Base-by-base conservation (phyloP, 2,113 vertebrate genomes). In the Struthidea cinerea region DNA sequence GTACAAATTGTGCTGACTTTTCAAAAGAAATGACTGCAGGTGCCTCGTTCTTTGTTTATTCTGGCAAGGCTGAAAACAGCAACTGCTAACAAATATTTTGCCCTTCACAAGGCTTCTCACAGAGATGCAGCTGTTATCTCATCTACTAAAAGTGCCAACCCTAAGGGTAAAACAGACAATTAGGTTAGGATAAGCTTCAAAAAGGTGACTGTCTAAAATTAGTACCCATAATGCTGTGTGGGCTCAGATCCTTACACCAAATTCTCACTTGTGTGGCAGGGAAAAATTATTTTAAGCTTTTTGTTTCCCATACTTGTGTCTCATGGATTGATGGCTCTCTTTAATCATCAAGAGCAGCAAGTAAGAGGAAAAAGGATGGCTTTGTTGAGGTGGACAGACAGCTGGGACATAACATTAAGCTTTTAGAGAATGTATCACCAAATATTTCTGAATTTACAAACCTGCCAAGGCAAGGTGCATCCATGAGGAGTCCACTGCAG, bases 1-100 rank as follows among this genome's bases (percentile, higher is more conserved):
- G 56, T n/a, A 79, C 69, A 60, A 47, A 87, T 95, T 90, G 50
- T 95, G 93, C 94, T 97, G 95, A 97, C 82, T 96, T 91, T 70
- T 90, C 13, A 63, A 78, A 96, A 97, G 82, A 65, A 87, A 68
- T 8, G 20, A 89, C 89, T 96, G 95, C 94, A 97, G 97, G 96
- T 97, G 93, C 90, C 64, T 73, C 24, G 5, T 63, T 87, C 93
- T 81, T 68, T 94, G 92, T 97, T 97, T 96, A 94, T 93, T 94
- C 92, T 97, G 94, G 93, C 83, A 81, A 94, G 78, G 81, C 94
- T 95, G 94, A 95, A 97, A 96, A 97, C 91, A 97, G 96, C 90
- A 96, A 88, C 86, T 35, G 75, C 91, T 95, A 95, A 96, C 91
- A 96, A 94, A 92, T 92, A 89, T 92, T 93, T 94, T 91, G 93